Conservation (phyloP, 1,140 invertebrate genomes). For the Alviniconcha marisindica region DNA sequence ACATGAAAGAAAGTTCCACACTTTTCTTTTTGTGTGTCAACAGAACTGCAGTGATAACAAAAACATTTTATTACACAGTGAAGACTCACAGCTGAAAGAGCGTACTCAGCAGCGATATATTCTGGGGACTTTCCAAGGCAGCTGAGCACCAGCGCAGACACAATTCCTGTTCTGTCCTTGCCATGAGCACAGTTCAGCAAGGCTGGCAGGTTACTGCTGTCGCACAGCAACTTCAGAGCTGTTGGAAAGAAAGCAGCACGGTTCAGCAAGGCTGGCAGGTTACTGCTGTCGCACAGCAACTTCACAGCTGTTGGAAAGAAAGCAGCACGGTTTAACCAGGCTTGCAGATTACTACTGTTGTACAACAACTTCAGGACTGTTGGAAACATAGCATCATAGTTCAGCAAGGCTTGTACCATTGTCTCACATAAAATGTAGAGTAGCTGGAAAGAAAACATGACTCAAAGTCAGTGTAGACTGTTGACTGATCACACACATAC, state of each 20-base stretch:
- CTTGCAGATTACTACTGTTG: too few relatives aligned
- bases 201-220: constrained; percentile 61
- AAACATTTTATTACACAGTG: not conserved
- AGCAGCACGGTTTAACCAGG: too few relatives aligned
- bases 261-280: constrained; percentile 68
- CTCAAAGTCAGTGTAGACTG: too few relatives aligned
- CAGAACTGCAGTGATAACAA: not conserved
- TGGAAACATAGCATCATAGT: too few relatives aligned
- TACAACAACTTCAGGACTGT: too few relatives aligned
- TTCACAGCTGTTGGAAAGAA: constrained; percentile 70
- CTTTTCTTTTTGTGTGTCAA: not conserved
- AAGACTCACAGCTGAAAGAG: constrained; percentile 60
- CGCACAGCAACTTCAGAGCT: constrained; percentile 65
- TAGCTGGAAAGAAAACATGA: too few relatives aligned
- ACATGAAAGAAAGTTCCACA: not conserved
- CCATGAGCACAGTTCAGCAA: constrained; percentile 71
- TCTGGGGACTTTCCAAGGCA: constrained; percentile 64
- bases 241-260: too few relatives aligned
- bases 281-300: constrained; percentile 56
- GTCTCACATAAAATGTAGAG: too few relatives aligned
- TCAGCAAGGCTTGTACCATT: too few relatives aligned
- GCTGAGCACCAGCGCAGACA: constrained; percentile 63
- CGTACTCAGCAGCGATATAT: constrained; percentile 65
- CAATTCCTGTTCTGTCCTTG: constrained; percentile 72
- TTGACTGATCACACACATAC: too few relatives aligned